phyloP scores from a whole-genome alignment of 2,888 invertebrate genomes.

The Folsomia candida region DNA sequence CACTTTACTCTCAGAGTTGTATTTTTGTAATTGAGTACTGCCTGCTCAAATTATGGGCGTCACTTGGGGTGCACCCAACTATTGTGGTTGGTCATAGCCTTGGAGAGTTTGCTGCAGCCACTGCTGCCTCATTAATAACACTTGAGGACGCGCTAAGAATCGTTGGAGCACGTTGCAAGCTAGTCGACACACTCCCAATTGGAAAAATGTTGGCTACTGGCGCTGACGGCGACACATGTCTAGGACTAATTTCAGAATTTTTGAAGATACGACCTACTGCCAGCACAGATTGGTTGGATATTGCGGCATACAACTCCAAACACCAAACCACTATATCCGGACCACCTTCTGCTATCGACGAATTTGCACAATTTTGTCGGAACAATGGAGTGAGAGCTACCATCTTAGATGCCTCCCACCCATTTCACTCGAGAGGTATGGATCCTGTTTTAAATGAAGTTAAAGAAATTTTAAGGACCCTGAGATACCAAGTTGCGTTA shows the following conservation, averaged over 20 bases:
- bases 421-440: constrained; percentile 37
- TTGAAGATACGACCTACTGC: background rate
- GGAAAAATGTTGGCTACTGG: constrained; percentile 26
- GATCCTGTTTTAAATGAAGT: constrained; percentile 23
- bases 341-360: background rate
- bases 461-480: background rate
- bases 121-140: constrained; percentile 19
- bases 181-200: constrained; percentile 7
- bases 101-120: constrained; percentile 29
- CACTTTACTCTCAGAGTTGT: constrained; percentile 17
- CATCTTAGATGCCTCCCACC: constrained; percentile 25
- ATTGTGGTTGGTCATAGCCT: constrained; percentile 29
- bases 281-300: constrained; percentile 26
- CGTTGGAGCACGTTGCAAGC: constrained; percentile 7
- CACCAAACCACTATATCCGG: constrained; percentile 32
- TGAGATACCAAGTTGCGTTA: background rate
- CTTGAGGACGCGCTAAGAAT: constrained; percentile 16
- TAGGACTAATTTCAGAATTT: too few relatives aligned
- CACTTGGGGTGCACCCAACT: too few relatives aligned
- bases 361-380: constrained; percentile 18
- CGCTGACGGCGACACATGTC: too few relatives aligned
- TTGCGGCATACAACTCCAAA: constrained; percentile 38
- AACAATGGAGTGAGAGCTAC: constrained; percentile 16
- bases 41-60: constrained; percentile 23
- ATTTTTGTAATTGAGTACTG: constrained; percentile 23